phyloP scores from a whole-genome alignment of 2,888 invertebrate genomes.

The Drosophila lacicola region DNA sequence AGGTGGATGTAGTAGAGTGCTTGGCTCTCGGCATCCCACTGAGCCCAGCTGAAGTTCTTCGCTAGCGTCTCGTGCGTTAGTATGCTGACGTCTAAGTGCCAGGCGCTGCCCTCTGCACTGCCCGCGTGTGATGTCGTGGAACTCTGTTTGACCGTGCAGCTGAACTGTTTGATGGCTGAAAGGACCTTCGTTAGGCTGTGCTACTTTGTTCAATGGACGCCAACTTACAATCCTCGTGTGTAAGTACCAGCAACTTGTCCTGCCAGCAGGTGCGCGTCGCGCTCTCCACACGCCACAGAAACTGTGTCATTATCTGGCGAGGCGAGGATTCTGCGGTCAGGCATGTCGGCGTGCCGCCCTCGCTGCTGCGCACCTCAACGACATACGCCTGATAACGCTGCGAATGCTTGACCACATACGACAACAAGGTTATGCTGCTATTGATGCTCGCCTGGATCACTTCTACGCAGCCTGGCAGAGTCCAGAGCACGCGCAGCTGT shows the following conservation, averaged over 20 bases:
- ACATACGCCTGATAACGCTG: slow-evolving; percentile 88
- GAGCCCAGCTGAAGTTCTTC: slow-evolving; percentile 93
- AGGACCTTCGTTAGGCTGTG: not conserved
- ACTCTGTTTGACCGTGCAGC: slow-evolving; percentile 83
- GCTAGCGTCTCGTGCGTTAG: slow-evolving; percentile 87
- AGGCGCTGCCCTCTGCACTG: slow-evolving; percentile 73
- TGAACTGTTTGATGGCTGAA: slow-evolving; percentile 77
- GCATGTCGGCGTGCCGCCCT: slow-evolving; percentile 40
- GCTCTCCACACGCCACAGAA: slow-evolving; percentile 85
- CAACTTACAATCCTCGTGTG: slow-evolving; percentile 90
- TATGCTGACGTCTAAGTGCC: slow-evolving; percentile 87
- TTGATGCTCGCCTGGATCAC: slow-evolving; percentile 93
- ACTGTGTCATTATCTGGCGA: slow-evolving; percentile 92
- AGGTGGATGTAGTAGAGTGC: slow-evolving; percentile 94
- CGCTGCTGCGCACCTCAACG: slow-evolving; percentile 85
- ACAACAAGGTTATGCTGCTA: slow-evolving; percentile 88
- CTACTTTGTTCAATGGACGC: not conserved
- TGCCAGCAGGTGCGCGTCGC: slow-evolving; percentile 79
- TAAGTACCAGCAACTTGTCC: slow-evolving; percentile 90
- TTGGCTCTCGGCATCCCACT: slow-evolving; percentile 91
- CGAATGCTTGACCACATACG: slow-evolving; percentile 88
- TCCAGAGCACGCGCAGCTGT: slow-evolving; percentile 87
- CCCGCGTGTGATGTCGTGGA: slow-evolving; percentile 57
- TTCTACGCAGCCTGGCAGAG: slow-evolving; percentile 87
- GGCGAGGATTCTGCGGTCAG: slow-evolving; percentile 86